phyloP scores from a whole-genome alignment of 2,888 invertebrate species.

The Zonitis immaculata region DNA sequence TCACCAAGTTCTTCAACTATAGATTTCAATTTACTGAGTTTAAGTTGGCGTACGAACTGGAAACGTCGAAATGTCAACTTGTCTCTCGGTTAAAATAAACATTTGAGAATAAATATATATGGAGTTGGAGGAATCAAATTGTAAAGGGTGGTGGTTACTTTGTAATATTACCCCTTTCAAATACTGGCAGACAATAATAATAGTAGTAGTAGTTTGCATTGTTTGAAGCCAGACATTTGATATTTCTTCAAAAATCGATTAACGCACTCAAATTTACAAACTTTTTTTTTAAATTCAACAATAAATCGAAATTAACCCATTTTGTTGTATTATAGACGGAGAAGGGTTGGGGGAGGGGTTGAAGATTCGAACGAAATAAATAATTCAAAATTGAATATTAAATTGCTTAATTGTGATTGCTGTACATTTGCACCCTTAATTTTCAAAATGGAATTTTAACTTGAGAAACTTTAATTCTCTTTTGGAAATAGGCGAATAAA shows the following conservation, averaged over 20 bases:
- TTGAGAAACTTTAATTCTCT: not conserved
- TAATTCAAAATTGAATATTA: not conserved
- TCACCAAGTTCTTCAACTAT: no score
- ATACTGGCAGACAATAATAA: not conserved
- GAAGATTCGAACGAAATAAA: not conserved
- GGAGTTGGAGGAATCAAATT: no score
- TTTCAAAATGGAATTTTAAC: not conserved
- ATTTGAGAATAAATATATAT: no score
- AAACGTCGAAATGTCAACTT: slow-evolving; percentile 14
- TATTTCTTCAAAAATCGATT: not conserved
- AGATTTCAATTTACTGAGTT: not conserved
- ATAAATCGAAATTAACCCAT: no score
- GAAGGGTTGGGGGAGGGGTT: not conserved
- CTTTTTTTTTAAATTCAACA: no score
- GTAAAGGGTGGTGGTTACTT: not conserved
- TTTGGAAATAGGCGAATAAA: not conserved
- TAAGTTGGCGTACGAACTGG: no score
- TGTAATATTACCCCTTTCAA: not conserved
- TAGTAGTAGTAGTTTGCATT: not conserved
- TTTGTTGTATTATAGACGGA: no score
- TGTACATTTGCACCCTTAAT: not conserved
- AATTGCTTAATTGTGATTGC: not conserved
- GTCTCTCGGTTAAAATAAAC: slow-evolving; percentile 8
- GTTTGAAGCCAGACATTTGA: not conserved
- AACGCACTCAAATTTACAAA: not conserved